These are phyloP conservation scores for Clarias platycephalus DNA, from an alignment of 2,797 vertebrate genomes.

Conservation along the genomic window DNA sequence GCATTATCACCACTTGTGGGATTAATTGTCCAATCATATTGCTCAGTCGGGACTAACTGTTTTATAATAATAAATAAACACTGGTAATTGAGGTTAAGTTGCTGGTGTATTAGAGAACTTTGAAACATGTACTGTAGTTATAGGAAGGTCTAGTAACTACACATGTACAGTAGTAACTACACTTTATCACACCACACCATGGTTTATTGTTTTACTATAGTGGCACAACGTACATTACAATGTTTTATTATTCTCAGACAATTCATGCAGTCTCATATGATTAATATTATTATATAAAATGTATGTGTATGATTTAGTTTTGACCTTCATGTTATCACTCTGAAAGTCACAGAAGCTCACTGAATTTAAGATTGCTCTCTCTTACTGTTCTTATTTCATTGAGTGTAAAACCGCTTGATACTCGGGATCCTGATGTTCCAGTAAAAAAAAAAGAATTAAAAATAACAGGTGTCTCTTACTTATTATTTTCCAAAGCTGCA, in stretches of 20 bases:
- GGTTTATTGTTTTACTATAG: background rate
- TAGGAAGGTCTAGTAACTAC: background rate
- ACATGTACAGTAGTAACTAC: background rate
- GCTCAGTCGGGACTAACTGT: too few species aligned
- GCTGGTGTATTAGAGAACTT: background rate
- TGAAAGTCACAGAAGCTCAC: background rate
- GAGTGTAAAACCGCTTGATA: background rate
- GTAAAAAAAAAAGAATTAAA: background rate
- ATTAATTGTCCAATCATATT: too few species aligned
- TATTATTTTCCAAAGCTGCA: constrained; percentile 18
- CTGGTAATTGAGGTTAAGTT: background rate
- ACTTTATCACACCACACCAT: background rate
- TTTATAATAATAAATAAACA: background rate
- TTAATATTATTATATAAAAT: background rate
- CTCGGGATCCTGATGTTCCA: background rate
- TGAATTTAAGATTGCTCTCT: background rate
- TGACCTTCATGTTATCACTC: background rate
- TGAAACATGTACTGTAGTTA: background rate
- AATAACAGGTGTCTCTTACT: constrained; percentile 33
- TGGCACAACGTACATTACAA: background rate
- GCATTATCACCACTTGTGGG: too few species aligned
- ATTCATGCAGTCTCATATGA: background rate
- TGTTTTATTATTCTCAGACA: background rate
- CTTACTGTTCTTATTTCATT: background rate
- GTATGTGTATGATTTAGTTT: background rate